These are phyloP conservation scores for Adoxophyes honmai DNA, from an alignment of 1,140 invertebrate genomes.

Conservation along the genomic window DNA sequence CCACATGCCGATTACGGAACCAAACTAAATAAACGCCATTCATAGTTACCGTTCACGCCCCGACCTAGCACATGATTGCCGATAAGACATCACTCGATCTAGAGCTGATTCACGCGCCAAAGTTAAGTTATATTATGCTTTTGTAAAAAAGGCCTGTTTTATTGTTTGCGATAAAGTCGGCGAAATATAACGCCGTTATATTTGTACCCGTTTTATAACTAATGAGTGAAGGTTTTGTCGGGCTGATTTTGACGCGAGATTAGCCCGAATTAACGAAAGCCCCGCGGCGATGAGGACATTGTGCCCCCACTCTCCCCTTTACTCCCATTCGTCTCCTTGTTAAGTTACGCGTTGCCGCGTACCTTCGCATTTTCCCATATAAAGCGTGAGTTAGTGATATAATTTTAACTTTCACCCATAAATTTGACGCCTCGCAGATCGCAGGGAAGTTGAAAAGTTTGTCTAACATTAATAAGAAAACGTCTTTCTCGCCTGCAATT, in stretches of 20 bases:
- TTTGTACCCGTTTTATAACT: constrained; percentile 19
- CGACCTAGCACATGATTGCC: not conserved
- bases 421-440: constrained; percentile 1
- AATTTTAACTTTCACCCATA: constrained; percentile 3
- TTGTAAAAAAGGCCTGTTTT: constrained; percentile 11
- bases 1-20: constrained; percentile 12
- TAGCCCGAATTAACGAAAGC: constrained; percentile 27
- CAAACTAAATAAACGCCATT: constrained; percentile 16
- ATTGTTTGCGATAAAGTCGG: constrained; percentile 19
- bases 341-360: constrained; percentile 4
- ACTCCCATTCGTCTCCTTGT: constrained; percentile 4
- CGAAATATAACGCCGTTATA: constrained; percentile 21
- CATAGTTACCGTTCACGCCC: not conserved
- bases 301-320: constrained; percentile 8
- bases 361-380: constrained; percentile 9
- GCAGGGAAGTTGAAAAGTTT: not conserved
- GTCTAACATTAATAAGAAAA: too few species aligned
- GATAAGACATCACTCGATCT: not conserved
- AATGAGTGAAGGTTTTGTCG: constrained; percentile 27
- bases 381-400: not conserved
- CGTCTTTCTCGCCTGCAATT: too few species aligned
- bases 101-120: not conserved
- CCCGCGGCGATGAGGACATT: constrained; percentile 10
- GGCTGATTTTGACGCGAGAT: constrained; percentile 31
- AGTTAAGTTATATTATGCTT: not conserved